These are phyloP conservation scores for Hippoglossus hippoglossus DNA, from an alignment of 2,797 vertebrate species.

Conservation along the genomic window DNA sequence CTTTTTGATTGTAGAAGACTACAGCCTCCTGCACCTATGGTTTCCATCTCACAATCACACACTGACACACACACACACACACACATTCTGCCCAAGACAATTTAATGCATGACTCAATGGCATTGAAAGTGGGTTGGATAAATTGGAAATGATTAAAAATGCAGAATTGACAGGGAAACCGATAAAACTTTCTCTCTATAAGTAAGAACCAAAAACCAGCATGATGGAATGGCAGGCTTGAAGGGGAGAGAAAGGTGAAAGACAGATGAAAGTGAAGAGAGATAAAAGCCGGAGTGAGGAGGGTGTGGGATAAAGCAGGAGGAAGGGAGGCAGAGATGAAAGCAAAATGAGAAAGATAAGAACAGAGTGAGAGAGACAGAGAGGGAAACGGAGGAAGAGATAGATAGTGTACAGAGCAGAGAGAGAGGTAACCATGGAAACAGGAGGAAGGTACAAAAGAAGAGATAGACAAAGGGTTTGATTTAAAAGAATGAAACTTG, in stretches of 20 bases:
- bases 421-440: slow-evolving; percentile 92
- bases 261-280: slow-evolving; percentile 91
- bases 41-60: slow-evolving; percentile 63
- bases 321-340: slow-evolving; percentile 91
- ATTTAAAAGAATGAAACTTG: slow-evolving; percentile 91
- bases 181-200: slow-evolving; percentile 86
- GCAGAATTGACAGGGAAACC: slow-evolving; percentile 85
- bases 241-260: slow-evolving; percentile 92
- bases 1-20: slow-evolving; percentile 71
- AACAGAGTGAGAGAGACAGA: slow-evolving; percentile 89
- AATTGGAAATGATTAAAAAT: slow-evolving; percentile 87
- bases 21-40: slow-evolving; percentile 72
- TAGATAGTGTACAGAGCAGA: slow-evolving; percentile 89
- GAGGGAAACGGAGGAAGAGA: slow-evolving; percentile 89
- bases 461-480: slow-evolving; percentile 90
- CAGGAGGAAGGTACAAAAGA: slow-evolving; percentile 90
- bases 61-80: slow-evolving; percentile 46
- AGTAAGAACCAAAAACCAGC: slow-evolving; percentile 86
- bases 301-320: slow-evolving; percentile 90
- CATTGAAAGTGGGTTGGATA: slow-evolving; percentile 80
- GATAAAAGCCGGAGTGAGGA: slow-evolving; percentile 89
- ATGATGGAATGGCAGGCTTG: slow-evolving; percentile 90
- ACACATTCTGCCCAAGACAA: slow-evolving; percentile 70
- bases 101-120: slow-evolving; percentile 80
- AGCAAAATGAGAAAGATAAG: slow-evolving; percentile 92